A percentile compares a stretch with the other conserved stretches of the same genome.
phyloP scores from a whole-genome alignment of 2,113 vertebrate genomes.

The Terrapene triunguis region DNA sequence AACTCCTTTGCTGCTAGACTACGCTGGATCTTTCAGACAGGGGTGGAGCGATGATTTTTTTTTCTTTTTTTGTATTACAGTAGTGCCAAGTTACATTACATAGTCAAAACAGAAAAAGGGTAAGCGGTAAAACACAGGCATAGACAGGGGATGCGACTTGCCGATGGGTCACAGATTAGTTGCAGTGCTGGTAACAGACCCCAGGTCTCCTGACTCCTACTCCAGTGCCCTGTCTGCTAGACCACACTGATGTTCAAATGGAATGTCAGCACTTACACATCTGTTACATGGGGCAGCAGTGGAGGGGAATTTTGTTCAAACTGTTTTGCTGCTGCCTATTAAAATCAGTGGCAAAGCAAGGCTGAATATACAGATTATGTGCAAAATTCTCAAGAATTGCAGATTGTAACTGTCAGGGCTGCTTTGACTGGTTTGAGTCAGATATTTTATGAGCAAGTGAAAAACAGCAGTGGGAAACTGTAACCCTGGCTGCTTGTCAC shows the following conservation, averaged over 20 bases:
- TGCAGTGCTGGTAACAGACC: fast-evolving
- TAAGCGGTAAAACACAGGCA: not conserved
- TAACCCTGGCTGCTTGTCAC: not conserved
- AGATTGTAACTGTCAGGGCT: not conserved
- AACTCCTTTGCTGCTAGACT: not conserved
- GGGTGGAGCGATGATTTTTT: not conserved
- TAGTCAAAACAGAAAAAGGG: not conserved
- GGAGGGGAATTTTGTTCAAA: not conserved
- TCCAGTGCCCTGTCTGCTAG: not conserved
- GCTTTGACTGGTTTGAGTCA: not conserved
- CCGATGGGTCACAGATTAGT: fast-evolving
- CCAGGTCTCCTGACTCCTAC: not conserved
- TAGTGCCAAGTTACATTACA: too few species aligned
- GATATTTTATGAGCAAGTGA: not conserved
- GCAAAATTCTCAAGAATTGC: not conserved
- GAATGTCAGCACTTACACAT: not conserved
- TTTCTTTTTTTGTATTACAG: not conserved
- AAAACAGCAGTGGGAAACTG: not conserved
- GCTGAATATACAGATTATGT: not conserved
- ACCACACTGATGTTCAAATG: not conserved
- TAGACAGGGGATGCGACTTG: not conserved
- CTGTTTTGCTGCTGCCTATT: not conserved
- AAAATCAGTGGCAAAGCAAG: not conserved
- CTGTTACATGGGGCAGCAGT: not conserved
- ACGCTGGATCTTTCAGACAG: not conserved